Evolutionary conservation across 2,797 vertebrate genomes (phyloP), one percentile per base, ranked within the genome.

Genomic region (Melanotaenia trifasciata): DNA sequence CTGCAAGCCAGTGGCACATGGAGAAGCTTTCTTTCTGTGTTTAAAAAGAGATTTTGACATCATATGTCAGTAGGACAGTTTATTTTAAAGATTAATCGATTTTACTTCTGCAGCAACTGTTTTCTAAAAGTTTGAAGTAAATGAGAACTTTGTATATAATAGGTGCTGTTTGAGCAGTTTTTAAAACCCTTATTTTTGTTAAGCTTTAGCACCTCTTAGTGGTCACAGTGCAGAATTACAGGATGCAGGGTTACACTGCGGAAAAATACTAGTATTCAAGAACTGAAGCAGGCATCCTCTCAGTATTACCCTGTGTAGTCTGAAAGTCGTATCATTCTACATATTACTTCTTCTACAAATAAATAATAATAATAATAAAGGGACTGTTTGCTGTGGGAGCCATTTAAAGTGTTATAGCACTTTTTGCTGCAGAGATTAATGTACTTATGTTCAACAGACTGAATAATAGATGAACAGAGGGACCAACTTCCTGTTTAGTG

Each of bases 161-260:
- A 51, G 50, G 35, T 69, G 10, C 22, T 64, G 57, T 38, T 75
- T 77, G 53, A 50, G 43, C 24, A 32, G 65, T 28, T 75, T 58
- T 38, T 28, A 36, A 57, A 14, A 30, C 54, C 2, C 11, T 22
- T 20, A 53, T 75, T 58, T 83, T 67, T 80, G 64, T 81, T 87
- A 62, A 60, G 53, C 83, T 86, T 78, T 50, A 90, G 84, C 86
- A 50, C 83, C 90, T 65, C 88, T 56, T 57, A 74, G 89, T 93
- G 92, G 87, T 67, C 69, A 66, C 4, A 57, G 5, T 0, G 0
- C 3, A 53, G 18, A 20, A 71, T 10, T 86, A 79, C 85, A 84
- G 13, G 58, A 36, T 58, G 13, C 50, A 10, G 40, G 30, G 40
- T 24, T 11, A 3, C 4, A 28, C 12, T 58, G 1, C 56, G 33